A percentile compares a stretch with the other conserved stretches of the same genome.
These are phyloP conservation scores for Nomada lathburiana DNA, from an alignment of 2,888 invertebrate genomes.

Conservation along the genomic window DNA sequence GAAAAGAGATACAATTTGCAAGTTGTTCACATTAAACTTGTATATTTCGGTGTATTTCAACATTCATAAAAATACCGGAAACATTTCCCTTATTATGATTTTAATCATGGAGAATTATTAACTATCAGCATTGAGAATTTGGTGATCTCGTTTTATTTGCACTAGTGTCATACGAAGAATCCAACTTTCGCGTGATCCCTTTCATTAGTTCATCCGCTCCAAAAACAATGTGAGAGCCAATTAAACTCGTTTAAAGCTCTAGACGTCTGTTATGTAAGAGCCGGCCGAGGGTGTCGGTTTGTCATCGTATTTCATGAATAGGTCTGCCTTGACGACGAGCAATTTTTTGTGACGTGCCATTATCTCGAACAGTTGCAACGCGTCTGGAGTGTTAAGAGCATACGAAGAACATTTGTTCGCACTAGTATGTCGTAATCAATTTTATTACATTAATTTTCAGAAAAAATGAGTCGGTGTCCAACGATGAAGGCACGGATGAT, in stretches of 20 bases:
- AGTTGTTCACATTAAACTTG: too few species aligned
- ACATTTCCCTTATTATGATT: too few species aligned
- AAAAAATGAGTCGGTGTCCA: not conserved
- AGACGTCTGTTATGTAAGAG: constrained; percentile 72
- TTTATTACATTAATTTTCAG: constrained; percentile 11
- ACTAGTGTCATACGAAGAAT: constrained; percentile 17
- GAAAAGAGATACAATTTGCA: too few species aligned
- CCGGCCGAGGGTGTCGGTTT: constrained; percentile 62
- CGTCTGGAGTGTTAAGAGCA: not conserved
- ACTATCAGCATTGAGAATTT: not conserved
- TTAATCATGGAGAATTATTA: not conserved
- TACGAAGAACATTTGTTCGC: not conserved
- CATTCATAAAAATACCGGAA: too few species aligned
- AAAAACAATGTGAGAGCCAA: constrained; percentile 68
- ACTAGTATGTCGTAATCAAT: not conserved
- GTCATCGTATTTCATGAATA: constrained; percentile 54
- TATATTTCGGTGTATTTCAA: too few species aligned
- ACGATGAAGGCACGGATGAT: constrained; percentile 8
- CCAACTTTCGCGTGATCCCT: constrained; percentile 33
- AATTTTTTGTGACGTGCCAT: constrained; percentile 50
- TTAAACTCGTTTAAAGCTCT: constrained; percentile 74
- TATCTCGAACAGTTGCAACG: constrained; percentile 14
- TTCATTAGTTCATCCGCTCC: constrained; percentile 54
- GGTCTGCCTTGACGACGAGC: constrained; percentile 29
- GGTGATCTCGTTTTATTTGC: not conserved